These are phyloP conservation scores for Tachina lurida DNA, from an alignment of 2,888 invertebrate species.

Conservation along the genomic window DNA sequence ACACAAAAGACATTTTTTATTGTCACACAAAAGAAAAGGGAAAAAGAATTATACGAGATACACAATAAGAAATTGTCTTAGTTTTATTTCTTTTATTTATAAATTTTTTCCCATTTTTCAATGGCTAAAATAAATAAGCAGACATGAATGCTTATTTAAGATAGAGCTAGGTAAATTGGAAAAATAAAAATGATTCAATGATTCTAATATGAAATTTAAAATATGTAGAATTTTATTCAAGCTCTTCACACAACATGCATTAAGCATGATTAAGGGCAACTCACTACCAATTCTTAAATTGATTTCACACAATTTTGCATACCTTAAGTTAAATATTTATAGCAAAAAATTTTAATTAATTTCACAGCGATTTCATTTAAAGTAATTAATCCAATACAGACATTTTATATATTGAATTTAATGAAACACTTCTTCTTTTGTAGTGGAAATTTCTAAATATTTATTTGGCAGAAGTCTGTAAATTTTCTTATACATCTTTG, in stretches of 20 bases:
- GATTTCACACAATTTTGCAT: too few species aligned
- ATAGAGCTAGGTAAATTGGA: slow-evolving; percentile 51
- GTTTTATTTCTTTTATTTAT: slow-evolving; percentile 3
- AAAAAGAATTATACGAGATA: slow-evolving; percentile 24
- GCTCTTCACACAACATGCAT: not conserved
- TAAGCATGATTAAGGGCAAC: too few species aligned
- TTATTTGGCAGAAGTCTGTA: too few species aligned
- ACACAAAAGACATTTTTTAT: slow-evolving; percentile 64
- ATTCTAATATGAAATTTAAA: slow-evolving; percentile 15
- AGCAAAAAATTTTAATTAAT: too few species aligned
- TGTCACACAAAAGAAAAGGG: slow-evolving; percentile 44
- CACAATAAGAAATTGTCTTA: slow-evolving; percentile 39
- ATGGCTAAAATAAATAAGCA: slow-evolving; percentile 39
- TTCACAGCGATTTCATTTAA: too few species aligned
- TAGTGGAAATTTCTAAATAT: too few species aligned
- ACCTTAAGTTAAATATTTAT: too few species aligned
- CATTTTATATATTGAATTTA: too few species aligned
- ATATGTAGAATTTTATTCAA: not conserved
- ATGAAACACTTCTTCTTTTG: too few species aligned
- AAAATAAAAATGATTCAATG: slow-evolving; percentile 59
- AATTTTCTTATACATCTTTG: too few species aligned
- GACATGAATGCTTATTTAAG: slow-evolving; percentile 49
- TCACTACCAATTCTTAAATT: too few species aligned
- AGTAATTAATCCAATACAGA: too few species aligned
- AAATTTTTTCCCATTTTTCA: slow-evolving; percentile 18